Evolutionary conservation across 1,140 invertebrate species (phyloP), one percentile per base, ranked within the genome.

Genomic region (Acromyrmex echinatior): DNA sequence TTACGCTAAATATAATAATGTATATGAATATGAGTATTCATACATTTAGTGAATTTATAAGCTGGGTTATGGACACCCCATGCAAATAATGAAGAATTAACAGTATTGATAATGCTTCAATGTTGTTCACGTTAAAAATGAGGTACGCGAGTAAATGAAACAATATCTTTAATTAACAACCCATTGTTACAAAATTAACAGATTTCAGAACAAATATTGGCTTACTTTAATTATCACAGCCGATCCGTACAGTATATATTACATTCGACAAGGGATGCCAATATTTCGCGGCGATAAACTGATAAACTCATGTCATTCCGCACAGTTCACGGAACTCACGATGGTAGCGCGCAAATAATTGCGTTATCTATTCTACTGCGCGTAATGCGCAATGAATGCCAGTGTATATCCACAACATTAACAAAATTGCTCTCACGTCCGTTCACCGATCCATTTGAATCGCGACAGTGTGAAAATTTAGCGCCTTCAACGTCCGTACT

Each of bases 261-360:
- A 28, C 80, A 66, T 82, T 66, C 25, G 39, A 51, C 49, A 49
- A 82, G 84, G 86, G 79, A 62, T 60, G 65, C 65, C 80, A 62
- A 81, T 62, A 81, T 70, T 78, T 25, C 49, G 51, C 21, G 58
- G 18, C 28, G 63, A 80, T 79, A 86, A 91, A 91, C 74, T 71
- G 86, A 88, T 82, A 62, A 81, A 88, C 86, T 63, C 60, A 35
- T 31, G 35, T 84, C 65, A 62, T 63, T 28, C 10, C 25, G 53
- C 66, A 45, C 39, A 71, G 45, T 77, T 66, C 10, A 21, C 28
- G 77, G 60, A 80, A 65, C 16, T 79, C 45, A 60, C 80, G 74
- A 90, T 76, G 86, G 74, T 63, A 81, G 81, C 91, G 91, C 79
- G 87, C 86, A 92, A 92, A 92, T 92, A 92, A 92, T 92, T 91